phyloP scores from a whole-genome alignment of 2,888 invertebrate genomes.

The Apamea sordens region DNA sequence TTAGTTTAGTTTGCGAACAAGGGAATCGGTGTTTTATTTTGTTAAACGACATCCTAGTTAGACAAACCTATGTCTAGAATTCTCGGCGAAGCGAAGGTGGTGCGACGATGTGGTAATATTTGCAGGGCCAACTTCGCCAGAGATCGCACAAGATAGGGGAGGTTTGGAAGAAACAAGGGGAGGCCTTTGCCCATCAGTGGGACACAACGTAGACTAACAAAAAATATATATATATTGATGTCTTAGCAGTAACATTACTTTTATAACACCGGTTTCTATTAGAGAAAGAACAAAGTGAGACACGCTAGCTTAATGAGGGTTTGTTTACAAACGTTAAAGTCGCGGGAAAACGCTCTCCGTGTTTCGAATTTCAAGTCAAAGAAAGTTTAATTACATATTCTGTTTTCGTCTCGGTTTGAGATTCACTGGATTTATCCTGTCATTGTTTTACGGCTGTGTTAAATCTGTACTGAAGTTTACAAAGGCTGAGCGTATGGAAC shows the following conservation, averaged over 20 bases:
- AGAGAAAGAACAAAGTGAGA: background rate
- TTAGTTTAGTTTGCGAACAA: too few species aligned
- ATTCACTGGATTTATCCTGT: background rate
- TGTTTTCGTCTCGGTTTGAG: background rate
- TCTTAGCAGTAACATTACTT: background rate
- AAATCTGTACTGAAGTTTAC: background rate
- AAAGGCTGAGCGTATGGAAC: background rate
- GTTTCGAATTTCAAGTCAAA: conserved; percentile 14
- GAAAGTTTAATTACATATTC: conserved; percentile 15
- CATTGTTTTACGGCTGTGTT: background rate
- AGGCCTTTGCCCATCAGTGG: too few species aligned
- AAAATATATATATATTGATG: too few species aligned
- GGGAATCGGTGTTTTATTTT: too few species aligned
- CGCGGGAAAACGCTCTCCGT: background rate
- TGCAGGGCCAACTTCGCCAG: too few species aligned
- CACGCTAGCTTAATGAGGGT: background rate
- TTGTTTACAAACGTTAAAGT: background rate
- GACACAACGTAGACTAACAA: too few species aligned
- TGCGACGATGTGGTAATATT: too few species aligned
- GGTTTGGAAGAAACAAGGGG: too few species aligned
- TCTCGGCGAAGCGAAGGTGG: too few species aligned
- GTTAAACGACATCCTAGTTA: too few species aligned
- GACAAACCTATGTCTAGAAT: background rate
- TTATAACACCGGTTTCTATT: background rate
- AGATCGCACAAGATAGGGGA: too few species aligned